Evolutionary conservation across 2,797 vertebrate species (phyloP).

Genomic region (Clarias platycephalus): DNA sequence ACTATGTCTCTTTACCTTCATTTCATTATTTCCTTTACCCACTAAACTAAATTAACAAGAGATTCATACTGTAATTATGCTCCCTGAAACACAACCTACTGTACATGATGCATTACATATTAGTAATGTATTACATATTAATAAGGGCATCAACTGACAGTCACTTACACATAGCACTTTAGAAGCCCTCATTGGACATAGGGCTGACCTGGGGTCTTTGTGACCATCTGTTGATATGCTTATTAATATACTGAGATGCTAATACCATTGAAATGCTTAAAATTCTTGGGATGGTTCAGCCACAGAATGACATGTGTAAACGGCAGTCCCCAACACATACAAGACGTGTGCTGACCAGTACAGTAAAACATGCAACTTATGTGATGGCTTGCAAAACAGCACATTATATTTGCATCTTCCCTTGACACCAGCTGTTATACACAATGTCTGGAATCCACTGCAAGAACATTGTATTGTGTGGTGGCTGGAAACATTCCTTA

Average conservation of each 20-base stretch:
- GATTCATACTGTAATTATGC: neutral
- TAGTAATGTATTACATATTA: too few species aligned
- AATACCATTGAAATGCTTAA: neutral
- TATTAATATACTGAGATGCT: neutral
- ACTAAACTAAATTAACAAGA: neutral
- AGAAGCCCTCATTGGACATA: neutral
- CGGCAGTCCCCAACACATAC: neutral
- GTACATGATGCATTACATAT: too few species aligned
- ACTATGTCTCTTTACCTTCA: neutral
- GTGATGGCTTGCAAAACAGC: neutral
- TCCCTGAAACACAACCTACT: neutral
- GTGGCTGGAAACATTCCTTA: neutral
- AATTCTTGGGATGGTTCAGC: neutral
- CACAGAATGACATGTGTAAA: neutral
- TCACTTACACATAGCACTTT: neutral
- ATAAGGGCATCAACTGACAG: neutral
- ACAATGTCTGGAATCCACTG: neutral
- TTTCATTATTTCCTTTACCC: neutral
- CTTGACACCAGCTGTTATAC: neutral
- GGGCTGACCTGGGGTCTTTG: neutral
- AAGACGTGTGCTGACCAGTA: neutral
- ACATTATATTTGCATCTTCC: neutral
- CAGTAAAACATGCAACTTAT: neutral
- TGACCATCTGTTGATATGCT: neutral
- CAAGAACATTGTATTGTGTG: neutral